Evolutionary conservation across 2,888 invertebrate genomes (phyloP).

Genomic region (Rhingia rostrata): DNA sequence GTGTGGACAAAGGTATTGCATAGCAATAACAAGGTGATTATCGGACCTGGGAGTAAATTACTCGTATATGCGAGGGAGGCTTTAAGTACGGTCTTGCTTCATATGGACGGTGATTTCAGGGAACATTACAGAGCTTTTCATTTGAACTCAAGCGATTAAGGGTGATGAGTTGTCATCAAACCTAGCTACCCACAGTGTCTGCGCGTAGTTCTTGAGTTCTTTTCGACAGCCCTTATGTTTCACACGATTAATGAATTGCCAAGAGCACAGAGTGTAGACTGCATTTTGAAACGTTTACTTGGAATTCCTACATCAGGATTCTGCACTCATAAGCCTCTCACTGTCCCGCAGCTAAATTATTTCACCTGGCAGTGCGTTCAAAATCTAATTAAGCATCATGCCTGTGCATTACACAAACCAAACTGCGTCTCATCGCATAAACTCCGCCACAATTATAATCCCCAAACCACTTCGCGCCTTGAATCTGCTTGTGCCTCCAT

Average conservation of each 20-base stretch:
- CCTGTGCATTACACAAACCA: slow-evolving; percentile 25
- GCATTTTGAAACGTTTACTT: too few relatives aligned
- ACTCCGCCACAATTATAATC: slow-evolving; percentile 56
- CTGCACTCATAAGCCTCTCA: background rate
- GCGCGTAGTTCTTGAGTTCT: too few relatives aligned
- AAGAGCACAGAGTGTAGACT: too few relatives aligned
- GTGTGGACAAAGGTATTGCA: slow-evolving; percentile 23
- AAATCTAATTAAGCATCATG: slow-evolving; percentile 41
- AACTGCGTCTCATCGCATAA: slow-evolving; percentile 27
- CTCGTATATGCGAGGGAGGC: slow-evolving; percentile 2
- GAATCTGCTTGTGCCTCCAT: background rate
- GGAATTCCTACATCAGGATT: background rate
- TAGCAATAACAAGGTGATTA: slow-evolving; percentile 72
- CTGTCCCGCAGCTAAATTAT: slow-evolving; percentile 18
- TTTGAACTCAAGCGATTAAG: slow-evolving; percentile 33
- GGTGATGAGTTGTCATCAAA: background rate
- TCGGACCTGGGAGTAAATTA: slow-evolving; percentile 56
- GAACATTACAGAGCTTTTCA: background rate
- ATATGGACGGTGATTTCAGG: slow-evolving; percentile 23
- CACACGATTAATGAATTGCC: too few relatives aligned
- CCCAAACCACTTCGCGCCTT: slow-evolving; percentile 3
- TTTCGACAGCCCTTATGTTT: too few relatives aligned
- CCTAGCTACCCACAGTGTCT: too few relatives aligned
- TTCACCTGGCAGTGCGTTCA: slow-evolving; percentile 51
- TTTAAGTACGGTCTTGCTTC: slow-evolving; percentile 20